Base-by-base conservation (phyloP, 2,113 vertebrate species). In the Paramormyrops kingsleyae region DNA sequence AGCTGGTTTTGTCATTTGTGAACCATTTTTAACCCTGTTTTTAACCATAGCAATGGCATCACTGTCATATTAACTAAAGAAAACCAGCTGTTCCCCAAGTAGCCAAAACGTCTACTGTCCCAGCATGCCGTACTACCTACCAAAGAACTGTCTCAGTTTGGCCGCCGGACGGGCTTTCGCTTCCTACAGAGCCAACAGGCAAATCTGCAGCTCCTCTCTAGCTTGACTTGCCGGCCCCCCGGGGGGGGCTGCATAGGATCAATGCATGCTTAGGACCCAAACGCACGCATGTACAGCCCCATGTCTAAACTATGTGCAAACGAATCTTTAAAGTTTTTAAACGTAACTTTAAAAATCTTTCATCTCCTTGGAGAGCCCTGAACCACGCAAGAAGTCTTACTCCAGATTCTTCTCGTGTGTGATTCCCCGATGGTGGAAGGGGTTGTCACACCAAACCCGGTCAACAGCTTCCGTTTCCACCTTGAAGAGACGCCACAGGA, bases 1-100 rank as follows among this genome's bases (percentile, higher is more conserved):
- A 39, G 88, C 52, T 39, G 44, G 70, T 53, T 89, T 53, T 90
- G 89, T 53, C 91, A 86, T 74, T 49, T 31, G 62, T 50, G 42
- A 31, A 46, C 87, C 42, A 47, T 49, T 74, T 44, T 31, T 88
- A 42, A 53, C 66, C 88, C 62, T 27, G 13, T 52, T n/a, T 39
- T 35, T 52, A 47, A 31, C n/a, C 15, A n/a, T 13, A 89, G 12
- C 27, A 89, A 21, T 89, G 70, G n/a, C 44, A 46, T 42, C 74
- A 8, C n/a, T 80, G 35, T 27, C 74, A 80, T 80, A 80, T 31
- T 70, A 31, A 27, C 31, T 42, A 80, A 80, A 80, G 35, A 42
- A 42, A 80, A 80, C 17, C 74, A 80, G 35, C 74, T 80, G 35
- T 42, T 42, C 74, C 74, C 35, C 35, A 19, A 17, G 74, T 42